phyloP scores from a whole-genome alignment of 2,113 vertebrate genomes.

The Elachura formosa region DNA sequence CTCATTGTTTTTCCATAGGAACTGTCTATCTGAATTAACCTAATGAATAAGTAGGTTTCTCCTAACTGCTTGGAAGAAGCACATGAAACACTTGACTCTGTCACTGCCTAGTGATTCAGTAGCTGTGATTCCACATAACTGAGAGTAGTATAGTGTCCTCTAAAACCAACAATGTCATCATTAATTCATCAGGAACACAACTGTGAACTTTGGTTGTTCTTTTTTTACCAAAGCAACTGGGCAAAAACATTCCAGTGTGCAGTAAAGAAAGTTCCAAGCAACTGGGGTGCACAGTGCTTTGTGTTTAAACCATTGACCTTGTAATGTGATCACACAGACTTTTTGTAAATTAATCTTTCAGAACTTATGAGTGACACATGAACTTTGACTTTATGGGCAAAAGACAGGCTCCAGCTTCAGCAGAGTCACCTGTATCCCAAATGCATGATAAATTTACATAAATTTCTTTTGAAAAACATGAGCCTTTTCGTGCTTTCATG shows the following conservation, averaged over 20 bases:
- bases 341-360: constrained; percentile 48
- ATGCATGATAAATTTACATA: not conserved
- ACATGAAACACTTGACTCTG: not conserved
- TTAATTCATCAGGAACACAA: constrained; percentile 49
- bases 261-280: constrained; percentile 32
- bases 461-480: not conserved
- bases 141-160: constrained; percentile 1
- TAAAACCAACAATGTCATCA: constrained; percentile 45
- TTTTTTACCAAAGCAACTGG: not conserved
- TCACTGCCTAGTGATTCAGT: constrained; percentile 10
- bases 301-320: constrained; percentile 30
- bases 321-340: constrained; percentile 44
- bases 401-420: not conserved
- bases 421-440: not conserved
- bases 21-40: not conserved
- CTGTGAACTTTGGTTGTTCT: constrained; percentile 11
- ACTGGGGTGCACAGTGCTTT: not conserved
- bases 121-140: constrained; percentile 23
- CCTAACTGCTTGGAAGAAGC: not conserved
- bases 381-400: constrained; percentile 37
- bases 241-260: constrained; percentile 36
- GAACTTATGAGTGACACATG: constrained; percentile 22
- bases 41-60: not conserved
- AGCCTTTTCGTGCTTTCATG: not conserved
- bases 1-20: not conserved